Conservation (phyloP, 2,888 invertebrate genomes). For the Dicycla oo region DNA sequence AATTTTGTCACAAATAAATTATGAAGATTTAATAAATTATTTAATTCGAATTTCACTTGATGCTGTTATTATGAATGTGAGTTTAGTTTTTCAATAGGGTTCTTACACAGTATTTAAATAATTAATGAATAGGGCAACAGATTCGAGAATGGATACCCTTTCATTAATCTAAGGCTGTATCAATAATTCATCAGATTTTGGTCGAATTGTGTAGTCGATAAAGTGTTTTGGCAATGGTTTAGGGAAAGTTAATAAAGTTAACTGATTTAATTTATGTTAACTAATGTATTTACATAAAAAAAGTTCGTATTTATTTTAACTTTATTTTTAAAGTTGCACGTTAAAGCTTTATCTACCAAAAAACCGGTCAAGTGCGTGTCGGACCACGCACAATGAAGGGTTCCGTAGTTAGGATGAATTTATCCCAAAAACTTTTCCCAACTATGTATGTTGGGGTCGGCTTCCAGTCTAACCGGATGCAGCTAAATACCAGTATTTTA, state of each 20-base stretch:
- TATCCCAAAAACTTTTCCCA: no score
- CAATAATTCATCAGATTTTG: background rate
- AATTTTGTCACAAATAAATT: background rate
- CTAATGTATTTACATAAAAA: no score
- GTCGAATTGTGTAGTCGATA: background rate
- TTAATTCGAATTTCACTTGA: background rate
- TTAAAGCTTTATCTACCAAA: no score
- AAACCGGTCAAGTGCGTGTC: no score
- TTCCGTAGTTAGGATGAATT: no score
- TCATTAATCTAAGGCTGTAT: background rate
- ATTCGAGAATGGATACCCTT: background rate
- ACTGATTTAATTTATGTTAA: background rate
- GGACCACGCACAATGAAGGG: no score
- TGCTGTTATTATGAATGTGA: background rate
- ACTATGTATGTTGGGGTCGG: no score
- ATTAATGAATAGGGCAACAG: background rate
- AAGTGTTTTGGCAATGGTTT: background rate
- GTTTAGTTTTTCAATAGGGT: background rate
- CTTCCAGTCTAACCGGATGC: no score
- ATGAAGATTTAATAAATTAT: background rate
- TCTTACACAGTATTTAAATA: background rate
- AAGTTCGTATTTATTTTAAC: no score
- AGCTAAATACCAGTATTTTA: no score
- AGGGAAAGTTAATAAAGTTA: background rate
- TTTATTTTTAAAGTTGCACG: no score